These are phyloP conservation scores for Caenorhabditis zanzibari DNA, from an alignment of 2,888 invertebrate genomes.

Conservation along the genomic window DNA sequence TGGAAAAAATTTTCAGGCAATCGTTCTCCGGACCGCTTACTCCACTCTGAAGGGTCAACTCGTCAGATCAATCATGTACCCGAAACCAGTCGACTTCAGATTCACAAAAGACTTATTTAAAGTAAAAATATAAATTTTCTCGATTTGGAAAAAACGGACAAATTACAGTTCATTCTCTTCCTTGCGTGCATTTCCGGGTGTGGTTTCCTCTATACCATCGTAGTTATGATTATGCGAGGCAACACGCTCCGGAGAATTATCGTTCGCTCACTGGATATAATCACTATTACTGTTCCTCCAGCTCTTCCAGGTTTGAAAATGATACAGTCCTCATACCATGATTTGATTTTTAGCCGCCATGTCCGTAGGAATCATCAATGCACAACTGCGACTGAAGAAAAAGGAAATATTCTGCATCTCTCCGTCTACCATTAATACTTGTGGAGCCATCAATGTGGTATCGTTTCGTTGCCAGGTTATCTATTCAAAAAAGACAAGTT, in stretches of 20 bases:
- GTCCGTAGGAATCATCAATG: slow-evolving; percentile 85
- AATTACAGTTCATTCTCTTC: slow-evolving; percentile 69
- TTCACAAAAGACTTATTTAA: slow-evolving; percentile 86
- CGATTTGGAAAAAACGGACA: not conserved
- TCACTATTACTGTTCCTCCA: slow-evolving; percentile 95
- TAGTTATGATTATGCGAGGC: slow-evolving; percentile 88
- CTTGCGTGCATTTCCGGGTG: slow-evolving; percentile 70
- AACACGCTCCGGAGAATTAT: slow-evolving; percentile 85
- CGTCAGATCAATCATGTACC: slow-evolving; percentile 86
- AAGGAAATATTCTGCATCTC: slow-evolving; percentile 85
- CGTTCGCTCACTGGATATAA: slow-evolving; percentile 91
- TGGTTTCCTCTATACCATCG: slow-evolving; percentile 88
- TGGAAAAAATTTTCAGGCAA: slow-evolving; percentile 85
- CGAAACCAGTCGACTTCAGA: slow-evolving; percentile 86
- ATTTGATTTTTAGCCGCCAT: slow-evolving; percentile 85
- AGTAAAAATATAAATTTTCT: slow-evolving; percentile 27
- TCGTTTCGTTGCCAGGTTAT: slow-evolving; percentile 13
- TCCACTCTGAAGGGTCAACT: slow-evolving; percentile 87
- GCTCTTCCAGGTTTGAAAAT: slow-evolving; percentile 87
- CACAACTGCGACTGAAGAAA: slow-evolving; percentile 85
- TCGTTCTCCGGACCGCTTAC: slow-evolving; percentile 89
- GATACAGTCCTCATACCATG: not conserved
- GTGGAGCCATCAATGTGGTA: slow-evolving; percentile 85
- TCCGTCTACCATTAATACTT: slow-evolving; percentile 85
- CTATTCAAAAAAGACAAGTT: not conserved